Evolutionary conservation across 2,113 vertebrate species (phyloP), one percentile per base, ranked within the genome.

Genomic region (Eulemur macaco): DNA sequence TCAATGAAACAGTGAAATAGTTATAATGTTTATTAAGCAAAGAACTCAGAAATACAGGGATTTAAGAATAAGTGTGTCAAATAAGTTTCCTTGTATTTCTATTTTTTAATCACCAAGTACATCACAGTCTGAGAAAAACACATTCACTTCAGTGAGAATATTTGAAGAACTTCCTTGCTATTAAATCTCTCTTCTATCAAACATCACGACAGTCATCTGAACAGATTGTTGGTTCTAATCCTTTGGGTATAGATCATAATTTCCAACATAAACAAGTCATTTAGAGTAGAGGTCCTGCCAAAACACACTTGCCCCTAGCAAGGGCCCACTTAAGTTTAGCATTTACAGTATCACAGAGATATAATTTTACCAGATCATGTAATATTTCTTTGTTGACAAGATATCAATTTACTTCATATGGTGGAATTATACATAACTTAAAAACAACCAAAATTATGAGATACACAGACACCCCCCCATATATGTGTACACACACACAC

Each of bases 1-100:
- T 97, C 63, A 71, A 47, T 84, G 76, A 96, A 97, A 97, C 12
- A 90, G 91, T 63, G 66, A 86, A 73, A 86, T 50, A 85, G 45
- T 73, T 68, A 80, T 54, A 93, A 93, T 34, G 42, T 76, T 89
- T 64, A 94, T 89, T 95, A 90, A 1, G 74, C 29, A 96, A 78
- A 91, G n/a, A 97, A 54, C 14, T 89, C 64, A 94, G 85, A 95
- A 94, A 86, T 93, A 93, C 1, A 74, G 71, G 39, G 12, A 94
- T 94, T 92, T 77, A 37, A 58, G 68, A 87, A 93, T 94, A 92
- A 81, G 34, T 0, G 0, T 77, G 66, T 96, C 20, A 68, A 52
- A 23, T 76, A 83, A 91, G 27, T 96, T 93, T 89, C 42, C 39
- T 45, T 52, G 8, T 64, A n/a, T 45, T 83, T 66, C 34, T 68